Base-by-base conservation (phyloP, 1,140 invertebrate species). In the Neuroterus valhalla region DNA sequence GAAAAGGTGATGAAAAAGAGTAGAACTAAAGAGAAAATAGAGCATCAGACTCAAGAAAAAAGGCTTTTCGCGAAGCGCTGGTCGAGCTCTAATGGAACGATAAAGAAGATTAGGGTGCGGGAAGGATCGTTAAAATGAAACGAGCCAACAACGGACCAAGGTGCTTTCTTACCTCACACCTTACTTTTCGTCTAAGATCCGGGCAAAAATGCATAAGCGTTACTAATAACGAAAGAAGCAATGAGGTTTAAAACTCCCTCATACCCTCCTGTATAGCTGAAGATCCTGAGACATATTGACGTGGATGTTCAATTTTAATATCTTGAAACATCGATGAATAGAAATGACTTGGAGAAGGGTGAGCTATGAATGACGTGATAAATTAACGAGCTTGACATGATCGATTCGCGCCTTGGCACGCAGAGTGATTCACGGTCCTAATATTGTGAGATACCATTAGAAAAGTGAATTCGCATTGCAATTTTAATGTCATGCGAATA, bases 61-160 rank as follows among this genome's bases (percentile, higher is more conserved):
- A 55, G 52, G 52, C 52, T 55, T 55, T 55, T 55, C 52, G 52
- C 52, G 26, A 55, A 21, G 14, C 52, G 52, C 26, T 55, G 52
- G 52, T 55, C 21, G 52, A 55, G 52, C 52, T 55, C 52, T 55
- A 55, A 55, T 55, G 52, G 52, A 26, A 55, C 52, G 21, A 55
- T 55, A 55, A 55, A 55, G 52, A 21, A 55, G 52, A 55, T 55
- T 55, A 55, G 52, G 52, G 52, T 55, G 52, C 52, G 21, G 52
- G 26, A 21, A 55, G 52, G 52, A 55, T 55, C 52, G 52, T 55
- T 55, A 55, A 55, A 55, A 55, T 26, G 21, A 55, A 55, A 55
- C 52, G 52, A 55, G 52, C 52, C 2, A 55, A 23, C 52, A 55
- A 21, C 52, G 52, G 21, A 55, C 21, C 52, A 21, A 26, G 19